These are phyloP conservation scores for Drosophila pseudoananassae DNA, from an alignment of 1,140 invertebrate species.

Conservation along the genomic window DNA sequence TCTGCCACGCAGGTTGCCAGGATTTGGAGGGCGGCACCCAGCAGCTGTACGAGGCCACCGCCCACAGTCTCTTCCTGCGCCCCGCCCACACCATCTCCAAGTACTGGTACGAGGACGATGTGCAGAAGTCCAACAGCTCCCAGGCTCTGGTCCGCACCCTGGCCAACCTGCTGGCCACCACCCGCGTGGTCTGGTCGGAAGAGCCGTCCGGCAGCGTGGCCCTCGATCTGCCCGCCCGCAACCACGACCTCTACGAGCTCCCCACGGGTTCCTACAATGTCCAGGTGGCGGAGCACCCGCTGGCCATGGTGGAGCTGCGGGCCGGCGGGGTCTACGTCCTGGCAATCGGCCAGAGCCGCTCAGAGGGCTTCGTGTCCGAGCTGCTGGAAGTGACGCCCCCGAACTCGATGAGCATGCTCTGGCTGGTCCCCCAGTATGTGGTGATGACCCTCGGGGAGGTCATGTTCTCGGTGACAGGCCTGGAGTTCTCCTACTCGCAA, in stretches of 20 bases:
- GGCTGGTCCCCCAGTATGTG: slow-evolving; percentile 94
- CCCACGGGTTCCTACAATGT: slow-evolving; percentile 28
- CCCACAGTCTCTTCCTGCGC: slow-evolving; percentile 85
- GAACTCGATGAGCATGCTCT: slow-evolving; percentile 92
- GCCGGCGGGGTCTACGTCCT: slow-evolving; percentile 87
- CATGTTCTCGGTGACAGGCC: slow-evolving; percentile 96
- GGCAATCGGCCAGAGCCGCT: slow-evolving; percentile 74
- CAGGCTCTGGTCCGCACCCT: slow-evolving; percentile 55
- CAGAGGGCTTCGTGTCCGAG: slow-evolving; percentile 16
- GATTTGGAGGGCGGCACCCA: slow-evolving; percentile 48
- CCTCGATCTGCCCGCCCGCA: slow-evolving; percentile 53
- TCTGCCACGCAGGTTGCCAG: slow-evolving; percentile 32
- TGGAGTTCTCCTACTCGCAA: slow-evolving; percentile 95
- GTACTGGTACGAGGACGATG: slow-evolving; percentile 59
- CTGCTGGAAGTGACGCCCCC: slow-evolving; percentile 86
- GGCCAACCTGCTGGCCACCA: slow-evolving; percentile 54
- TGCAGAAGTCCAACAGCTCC: slow-evolving; percentile 71
- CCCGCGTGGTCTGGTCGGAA: slow-evolving; percentile 55
- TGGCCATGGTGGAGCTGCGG: slow-evolving; percentile 22
- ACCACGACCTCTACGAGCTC: slow-evolving; percentile 59
- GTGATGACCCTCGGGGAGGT: slow-evolving; percentile 92
- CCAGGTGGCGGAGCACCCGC: slow-evolving; percentile 21
- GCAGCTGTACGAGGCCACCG: slow-evolving; percentile 52
- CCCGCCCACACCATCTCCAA: slow-evolving; percentile 46
- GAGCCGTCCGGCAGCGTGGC: slow-evolving; percentile 10